Percentiles rank a stretch among this genome's conserved stretches.
Evolutionary conservation across 2,113 vertebrate species (phyloP).

Genomic region (Etheostoma cragini): DNA sequence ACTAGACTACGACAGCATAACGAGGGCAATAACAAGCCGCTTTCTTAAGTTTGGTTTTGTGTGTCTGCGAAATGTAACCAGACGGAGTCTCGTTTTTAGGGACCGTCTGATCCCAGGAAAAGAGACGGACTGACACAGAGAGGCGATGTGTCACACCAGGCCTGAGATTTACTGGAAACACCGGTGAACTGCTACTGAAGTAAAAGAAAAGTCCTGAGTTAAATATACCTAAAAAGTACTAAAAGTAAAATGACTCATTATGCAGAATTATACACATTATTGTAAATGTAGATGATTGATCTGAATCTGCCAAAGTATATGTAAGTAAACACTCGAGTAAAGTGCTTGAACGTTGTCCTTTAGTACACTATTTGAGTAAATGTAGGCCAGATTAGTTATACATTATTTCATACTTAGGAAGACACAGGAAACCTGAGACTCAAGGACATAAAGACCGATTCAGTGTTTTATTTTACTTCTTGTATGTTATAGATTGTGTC

Average conservation of each 20-base stretch:
- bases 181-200: slow-evolving; percentile 20
- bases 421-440: no score
- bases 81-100: slow-evolving; percentile 30
- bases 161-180: slow-evolving; percentile 68
- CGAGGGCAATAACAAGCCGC: slow-evolving; percentile 56
- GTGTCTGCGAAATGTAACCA: slow-evolving; percentile 34
- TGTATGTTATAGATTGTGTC: no score
- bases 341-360: no score
- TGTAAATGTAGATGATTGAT: no score
- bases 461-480: no score
- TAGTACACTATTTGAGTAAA: no score
- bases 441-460: no score
- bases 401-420: no score
- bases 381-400: no score
- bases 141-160: slow-evolving; percentile 50
- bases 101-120: slow-evolving; percentile 66
- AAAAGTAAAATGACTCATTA: not conserved
- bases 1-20: slow-evolving; percentile 50
- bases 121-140: slow-evolving; percentile 40
- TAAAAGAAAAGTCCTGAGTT: not conserved
- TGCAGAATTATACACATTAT: not conserved
- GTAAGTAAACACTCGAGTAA: no score
- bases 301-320: no score
- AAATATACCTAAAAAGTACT: not conserved
- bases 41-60: slow-evolving; percentile 56